Percentiles rank a stretch among this genome's conserved stretches.
phyloP scores from a whole-genome alignment of 2,888 invertebrate genomes.

The Drosophila dives region DNA sequence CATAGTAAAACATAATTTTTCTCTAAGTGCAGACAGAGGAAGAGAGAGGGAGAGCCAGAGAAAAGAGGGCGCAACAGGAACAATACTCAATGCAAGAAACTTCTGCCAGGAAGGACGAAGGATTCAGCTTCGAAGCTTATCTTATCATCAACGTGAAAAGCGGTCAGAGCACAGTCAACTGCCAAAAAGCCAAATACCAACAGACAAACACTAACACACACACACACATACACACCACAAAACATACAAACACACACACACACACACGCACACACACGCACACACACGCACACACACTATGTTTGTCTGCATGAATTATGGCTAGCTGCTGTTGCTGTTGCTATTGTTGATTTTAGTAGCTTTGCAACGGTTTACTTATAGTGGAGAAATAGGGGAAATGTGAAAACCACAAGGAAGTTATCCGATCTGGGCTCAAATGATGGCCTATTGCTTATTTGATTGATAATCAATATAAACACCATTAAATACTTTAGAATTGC shows the following conservation, averaged over 20 bases:
- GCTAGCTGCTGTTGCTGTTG: slow-evolving; percentile 20
- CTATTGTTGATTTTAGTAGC: slow-evolving; percentile 34
- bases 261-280: no score
- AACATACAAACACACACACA: background rate
- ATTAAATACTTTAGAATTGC: background rate
- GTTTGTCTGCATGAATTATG: slow-evolving; percentile 53
- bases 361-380: slow-evolving; percentile 23
- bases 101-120: slow-evolving; percentile 41
- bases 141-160: slow-evolving; percentile 62
- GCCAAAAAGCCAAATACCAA: slow-evolving; percentile 48
- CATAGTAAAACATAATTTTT: background rate
- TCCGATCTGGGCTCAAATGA: background rate
- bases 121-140: slow-evolving; percentile 58
- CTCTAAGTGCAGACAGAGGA: background rate
- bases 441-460: slow-evolving; percentile 21
- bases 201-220: background rate
- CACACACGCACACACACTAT: background rate
- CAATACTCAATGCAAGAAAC: slow-evolving; percentile 50
- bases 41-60: background rate
- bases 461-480: background rate
- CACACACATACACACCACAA: background rate
- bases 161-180: slow-evolving; percentile 6
- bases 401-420: background rate
- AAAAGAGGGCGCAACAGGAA: slow-evolving; percentile 3
- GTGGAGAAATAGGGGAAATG: background rate